A percentile compares a stretch with the other conserved stretches of the same genome.
phyloP scores from a whole-genome alignment of 2,888 invertebrate species.

The Meghimatium bilineatum region DNA sequence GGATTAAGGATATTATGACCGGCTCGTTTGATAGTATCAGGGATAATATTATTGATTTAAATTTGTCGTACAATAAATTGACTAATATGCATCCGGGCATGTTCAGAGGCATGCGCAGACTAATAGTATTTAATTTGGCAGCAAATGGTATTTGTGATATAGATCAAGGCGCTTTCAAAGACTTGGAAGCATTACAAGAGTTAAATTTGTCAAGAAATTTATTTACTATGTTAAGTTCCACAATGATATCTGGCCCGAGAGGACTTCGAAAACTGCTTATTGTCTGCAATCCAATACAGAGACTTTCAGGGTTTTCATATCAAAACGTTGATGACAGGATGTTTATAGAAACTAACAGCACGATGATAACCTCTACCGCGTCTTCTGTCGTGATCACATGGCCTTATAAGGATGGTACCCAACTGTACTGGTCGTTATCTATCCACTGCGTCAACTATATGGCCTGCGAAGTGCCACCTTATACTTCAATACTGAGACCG shows the following conservation, averaged over 20 bases:
- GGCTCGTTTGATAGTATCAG: slow-evolving; percentile 64
- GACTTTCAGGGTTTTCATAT: slow-evolving; percentile 50
- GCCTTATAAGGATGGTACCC: slow-evolving; percentile 54
- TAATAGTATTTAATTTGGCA: slow-evolving; percentile 49
- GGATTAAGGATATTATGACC: slow-evolving; percentile 55
- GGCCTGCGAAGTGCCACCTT: slow-evolving; percentile 27
- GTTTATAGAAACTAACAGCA: slow-evolving; percentile 50
- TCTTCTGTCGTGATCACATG: slow-evolving; percentile 46
- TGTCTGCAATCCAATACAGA: slow-evolving; percentile 49
- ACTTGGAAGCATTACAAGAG: slow-evolving; percentile 45
- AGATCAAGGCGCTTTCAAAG: slow-evolving; percentile 47
- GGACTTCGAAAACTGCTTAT: slow-evolving; percentile 45
- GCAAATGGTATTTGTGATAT: slow-evolving; percentile 47
- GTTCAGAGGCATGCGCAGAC: slow-evolving; percentile 61
- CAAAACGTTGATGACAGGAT: slow-evolving; percentile 37
- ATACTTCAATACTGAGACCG: slow-evolving; percentile 47
- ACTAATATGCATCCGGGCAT: slow-evolving; percentile 57
- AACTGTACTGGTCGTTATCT: slow-evolving; percentile 55
- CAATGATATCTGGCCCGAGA: slow-evolving; percentile 41
- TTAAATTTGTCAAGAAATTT: slow-evolving; percentile 52
- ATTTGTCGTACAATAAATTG: slow-evolving; percentile 53
- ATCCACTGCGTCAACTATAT: slow-evolving; percentile 42
- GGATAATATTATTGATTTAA: slow-evolving; percentile 59
- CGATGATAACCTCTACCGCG: slow-evolving; percentile 28
- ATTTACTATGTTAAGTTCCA: slow-evolving; percentile 41